Percentiles rank a stretch among this genome's conserved stretches.
phyloP scores from a whole-genome alignment of 2,797 vertebrate genomes.

The Poecilia wingei region DNA sequence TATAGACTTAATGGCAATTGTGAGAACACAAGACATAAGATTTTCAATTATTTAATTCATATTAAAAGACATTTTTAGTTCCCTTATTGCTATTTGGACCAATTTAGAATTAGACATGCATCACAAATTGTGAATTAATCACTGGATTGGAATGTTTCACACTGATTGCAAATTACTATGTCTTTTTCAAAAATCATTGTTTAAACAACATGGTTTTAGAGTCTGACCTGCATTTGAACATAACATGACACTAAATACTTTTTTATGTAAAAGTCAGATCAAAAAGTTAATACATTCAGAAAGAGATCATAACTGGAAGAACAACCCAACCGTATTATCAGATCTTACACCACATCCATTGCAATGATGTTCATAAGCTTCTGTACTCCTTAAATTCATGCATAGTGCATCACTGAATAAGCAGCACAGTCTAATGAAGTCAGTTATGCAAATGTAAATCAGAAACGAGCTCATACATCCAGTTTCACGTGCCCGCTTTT shows the following conservation, averaged over 20 bases:
- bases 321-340: not conserved
- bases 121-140: not conserved
- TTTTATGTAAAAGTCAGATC: not conserved
- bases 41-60: not conserved
- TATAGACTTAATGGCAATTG: not conserved
- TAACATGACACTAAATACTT: not conserved
- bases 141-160: not conserved
- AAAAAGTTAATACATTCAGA: not conserved
- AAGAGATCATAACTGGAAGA: not conserved
- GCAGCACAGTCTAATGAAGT: slow-evolving; percentile 17
- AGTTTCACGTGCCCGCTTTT: slow-evolving; percentile 15
- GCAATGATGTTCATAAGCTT: not conserved
- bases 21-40: not conserved
- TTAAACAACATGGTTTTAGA: not conserved
- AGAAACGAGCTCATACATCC: slow-evolving; percentile 15
- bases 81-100: not conserved
- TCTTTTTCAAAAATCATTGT: not conserved
- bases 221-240: not conserved
- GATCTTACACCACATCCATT: not conserved
- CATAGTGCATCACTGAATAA: slow-evolving; percentile 1
- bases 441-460: slow-evolving; percentile 11
- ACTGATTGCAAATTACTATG: not conserved
- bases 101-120: not conserved
- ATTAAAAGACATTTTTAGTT: not conserved
- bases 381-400: not conserved